Base-by-base conservation (phyloP, 1,140 invertebrate genomes). In the Cotesia typhae region DNA sequence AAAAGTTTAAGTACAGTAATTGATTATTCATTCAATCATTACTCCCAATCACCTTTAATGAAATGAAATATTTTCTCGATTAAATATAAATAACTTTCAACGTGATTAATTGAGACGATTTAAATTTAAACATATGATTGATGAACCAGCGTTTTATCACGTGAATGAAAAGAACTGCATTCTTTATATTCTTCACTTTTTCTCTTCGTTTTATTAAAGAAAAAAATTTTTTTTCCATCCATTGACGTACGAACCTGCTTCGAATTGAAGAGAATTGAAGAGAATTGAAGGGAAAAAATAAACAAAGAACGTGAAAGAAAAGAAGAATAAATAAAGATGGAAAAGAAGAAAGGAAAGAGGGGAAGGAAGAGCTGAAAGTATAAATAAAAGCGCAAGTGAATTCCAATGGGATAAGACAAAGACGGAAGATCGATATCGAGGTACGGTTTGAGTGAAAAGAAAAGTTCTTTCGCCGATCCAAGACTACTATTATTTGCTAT, bases 61-160 rank as follows among this genome's bases (percentile, higher is more conserved):
- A 47, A n/a, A 47, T 6, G 17, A 35, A 17, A n/a, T 70, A 47
- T 28, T 41, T 36, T 51, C 38, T n/a, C 28, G n/a, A 66, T 41
- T 51, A 10, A 66, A 20, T 38, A 66, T 63, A 63, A 63, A 20
- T 63, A 9, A 63, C 35, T 63, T 7, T 20, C 28, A 14, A 14
- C 4, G 38, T 64, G 69, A 71, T 71, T 71, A 71, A 71, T 71
- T 55, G 69, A 71, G 64, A 71, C 60, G 47, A 64, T 71, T 71
- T 52, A 64, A 71, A 64, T 71, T 52, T 64, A 41, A 36, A 17
- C 69, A 5, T 12, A 71, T 71, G 69, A 71, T 71, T 65, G 60
- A 71, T 71, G 69, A 71, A 69, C n/a, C 37, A 17, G 37, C 57
- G 36, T 9, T 41, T 47, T 59, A 65, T 71, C 59, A 64, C 35